A percentile compares a stretch with the other conserved stretches of the same genome.
phyloP scores from a whole-genome alignment of 2,888 invertebrate species.

The Griposia aprilina region DNA sequence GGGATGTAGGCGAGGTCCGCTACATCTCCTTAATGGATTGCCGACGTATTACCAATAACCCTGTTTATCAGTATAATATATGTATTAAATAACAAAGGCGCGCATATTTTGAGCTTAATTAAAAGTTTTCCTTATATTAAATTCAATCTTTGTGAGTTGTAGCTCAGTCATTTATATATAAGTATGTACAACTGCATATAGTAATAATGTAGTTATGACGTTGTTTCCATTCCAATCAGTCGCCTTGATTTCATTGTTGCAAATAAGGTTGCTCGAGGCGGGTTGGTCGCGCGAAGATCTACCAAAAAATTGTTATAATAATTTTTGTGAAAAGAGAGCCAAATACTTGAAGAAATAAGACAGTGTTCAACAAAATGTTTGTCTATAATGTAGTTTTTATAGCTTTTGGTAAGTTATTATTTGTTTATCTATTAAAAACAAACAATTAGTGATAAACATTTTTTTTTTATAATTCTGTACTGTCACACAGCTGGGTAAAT shows the following conservation, averaged over 20 bases:
- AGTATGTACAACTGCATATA: background rate
- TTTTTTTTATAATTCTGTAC: background rate
- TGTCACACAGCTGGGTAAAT: background rate
- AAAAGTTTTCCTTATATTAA: too few relatives aligned
- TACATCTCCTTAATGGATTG: too few relatives aligned
- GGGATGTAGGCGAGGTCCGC: too few relatives aligned
- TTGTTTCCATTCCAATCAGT: background rate
- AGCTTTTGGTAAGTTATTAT: slow-evolving; percentile 13
- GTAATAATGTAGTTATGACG: background rate
- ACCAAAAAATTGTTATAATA: too few relatives aligned
- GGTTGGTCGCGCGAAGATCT: background rate
- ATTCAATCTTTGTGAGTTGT: too few relatives aligned
- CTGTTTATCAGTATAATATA: too few relatives aligned
- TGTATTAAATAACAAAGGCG: too few relatives aligned
- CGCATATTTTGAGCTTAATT: too few relatives aligned
- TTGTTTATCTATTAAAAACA: background rate
- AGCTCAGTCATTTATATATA: too few relatives aligned
- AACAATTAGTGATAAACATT: too few relatives aligned
- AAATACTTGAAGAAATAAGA: background rate
- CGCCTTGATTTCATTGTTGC: background rate
- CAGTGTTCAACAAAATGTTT: slow-evolving; percentile 9
- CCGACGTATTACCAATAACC: too few relatives aligned
- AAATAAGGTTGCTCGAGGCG: background rate
- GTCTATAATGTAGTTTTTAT: slow-evolving; percentile 22
- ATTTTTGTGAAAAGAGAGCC: background rate